Percentiles rank a stretch among this genome's conserved stretches.
These are phyloP conservation scores for Polylopha cassiicola DNA, from an alignment of 2,888 invertebrate genomes.

Conservation along the genomic window DNA sequence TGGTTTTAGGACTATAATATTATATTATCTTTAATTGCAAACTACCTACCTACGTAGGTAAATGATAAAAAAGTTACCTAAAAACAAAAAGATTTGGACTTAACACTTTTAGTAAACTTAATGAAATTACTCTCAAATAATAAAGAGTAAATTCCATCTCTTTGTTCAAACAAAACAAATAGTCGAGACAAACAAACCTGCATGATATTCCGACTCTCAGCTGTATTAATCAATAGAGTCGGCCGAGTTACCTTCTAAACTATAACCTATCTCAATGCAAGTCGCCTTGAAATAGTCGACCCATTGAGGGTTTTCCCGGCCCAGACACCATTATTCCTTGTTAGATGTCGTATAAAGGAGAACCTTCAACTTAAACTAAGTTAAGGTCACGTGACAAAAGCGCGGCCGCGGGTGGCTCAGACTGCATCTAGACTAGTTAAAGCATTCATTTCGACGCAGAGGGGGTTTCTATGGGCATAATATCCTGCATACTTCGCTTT, in stretches of 20 bases:
- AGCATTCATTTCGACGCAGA: constrained; percentile 37
- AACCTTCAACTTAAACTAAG: constrained; percentile 74
- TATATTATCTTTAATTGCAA: too few relatives aligned
- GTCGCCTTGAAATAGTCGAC: constrained; percentile 58
- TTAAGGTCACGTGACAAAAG: constrained; percentile 64
- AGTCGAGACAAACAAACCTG: constrained; percentile 34
- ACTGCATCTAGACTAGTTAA: constrained; percentile 62
- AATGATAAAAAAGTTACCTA: too few relatives aligned
- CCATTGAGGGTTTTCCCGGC: constrained; percentile 53
- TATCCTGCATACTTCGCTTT: constrained; percentile 17
- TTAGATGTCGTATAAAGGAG: constrained; percentile 48
- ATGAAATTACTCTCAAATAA: too few relatives aligned
- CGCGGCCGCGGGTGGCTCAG: constrained; percentile 37
- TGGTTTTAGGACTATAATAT: too few relatives aligned
- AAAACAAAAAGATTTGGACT: too few relatives aligned
- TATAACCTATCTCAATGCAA: constrained; percentile 71
- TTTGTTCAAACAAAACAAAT: constrained; percentile 18
- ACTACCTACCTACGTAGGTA: too few relatives aligned
- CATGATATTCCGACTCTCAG: constrained; percentile 41
- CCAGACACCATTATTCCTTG: constrained; percentile 53
- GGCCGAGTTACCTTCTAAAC: constrained; percentile 49
- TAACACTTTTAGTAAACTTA: too few relatives aligned
- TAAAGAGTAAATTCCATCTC: too few relatives aligned
- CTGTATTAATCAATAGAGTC: constrained; percentile 58
- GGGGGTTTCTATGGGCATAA: constrained; percentile 37